Evolutionary conservation across 2,888 invertebrate genomes (phyloP).

Genomic region (Lagria hirta): DNA sequence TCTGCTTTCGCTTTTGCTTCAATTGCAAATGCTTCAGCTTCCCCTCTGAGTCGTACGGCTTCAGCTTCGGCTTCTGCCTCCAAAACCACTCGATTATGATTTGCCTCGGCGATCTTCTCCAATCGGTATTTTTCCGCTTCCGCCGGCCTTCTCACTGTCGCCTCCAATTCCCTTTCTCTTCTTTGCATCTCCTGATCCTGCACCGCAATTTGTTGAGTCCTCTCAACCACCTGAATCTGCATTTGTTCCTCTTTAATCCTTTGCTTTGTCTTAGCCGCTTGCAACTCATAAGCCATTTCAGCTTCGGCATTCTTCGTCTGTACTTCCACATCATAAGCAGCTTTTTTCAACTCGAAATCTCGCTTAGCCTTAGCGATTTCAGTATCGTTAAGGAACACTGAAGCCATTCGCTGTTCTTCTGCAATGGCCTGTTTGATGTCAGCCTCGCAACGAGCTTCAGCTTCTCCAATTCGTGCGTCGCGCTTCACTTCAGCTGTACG

Average conservation of each 20-base stretch:
- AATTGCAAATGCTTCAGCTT: constrained; percentile 91
- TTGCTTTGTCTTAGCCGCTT: constrained; percentile 95
- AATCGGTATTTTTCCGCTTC: constrained; percentile 91
- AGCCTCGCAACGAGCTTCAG: constrained; percentile 91
- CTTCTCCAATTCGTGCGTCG: constrained; percentile 96
- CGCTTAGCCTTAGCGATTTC: constrained; percentile 96
- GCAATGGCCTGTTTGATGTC: constrained; percentile 93
- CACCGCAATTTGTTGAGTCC: constrained; percentile 83
- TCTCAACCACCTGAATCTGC: constrained; percentile 73
- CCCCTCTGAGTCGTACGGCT: constrained; percentile 80
- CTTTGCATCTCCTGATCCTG: constrained; percentile 96
- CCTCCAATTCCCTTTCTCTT: constrained; percentile 88
- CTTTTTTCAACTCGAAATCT: constrained; percentile 96
- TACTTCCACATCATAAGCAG: constrained; percentile 95
- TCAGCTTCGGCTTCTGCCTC: constrained; percentile 97
- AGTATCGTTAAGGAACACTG: constrained; percentile 91
- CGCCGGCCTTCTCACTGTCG: constrained; percentile 89
- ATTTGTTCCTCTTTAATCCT: constrained; percentile 91
- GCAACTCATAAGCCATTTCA: constrained; percentile 89
- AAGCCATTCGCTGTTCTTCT: constrained; percentile 94
- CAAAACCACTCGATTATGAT: constrained; percentile 81
- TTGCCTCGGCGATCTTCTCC: constrained; percentile 94
- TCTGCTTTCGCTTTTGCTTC: constrained; percentile 94
- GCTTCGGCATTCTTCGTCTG: constrained; percentile 93
- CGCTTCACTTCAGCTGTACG: constrained; percentile 93